Conservation (phyloP, 2,888 invertebrate genomes). For the Drosophila fulvimacula region DNA sequence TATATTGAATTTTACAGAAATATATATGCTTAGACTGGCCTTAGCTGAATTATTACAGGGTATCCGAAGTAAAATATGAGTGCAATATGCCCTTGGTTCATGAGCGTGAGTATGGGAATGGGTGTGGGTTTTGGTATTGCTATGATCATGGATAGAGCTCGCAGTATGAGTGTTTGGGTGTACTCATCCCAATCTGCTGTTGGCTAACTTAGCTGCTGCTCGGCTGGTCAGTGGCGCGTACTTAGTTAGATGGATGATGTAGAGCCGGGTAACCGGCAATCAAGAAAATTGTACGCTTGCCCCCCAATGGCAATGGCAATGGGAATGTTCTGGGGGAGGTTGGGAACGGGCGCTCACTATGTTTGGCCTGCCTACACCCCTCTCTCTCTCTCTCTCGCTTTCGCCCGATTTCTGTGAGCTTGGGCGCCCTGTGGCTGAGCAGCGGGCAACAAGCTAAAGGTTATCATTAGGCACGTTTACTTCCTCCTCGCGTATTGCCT, state of each 20-base stretch:
- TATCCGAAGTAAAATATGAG: constrained; percentile 37
- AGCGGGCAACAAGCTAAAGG: constrained; percentile 68
- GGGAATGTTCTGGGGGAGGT: constrained; percentile 8
- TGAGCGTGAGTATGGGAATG: constrained; percentile 2
- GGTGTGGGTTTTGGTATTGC: constrained; percentile 1
- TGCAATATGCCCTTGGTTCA: constrained; percentile 40
- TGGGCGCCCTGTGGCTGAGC: constrained; percentile 44
- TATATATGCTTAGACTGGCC: neutral
- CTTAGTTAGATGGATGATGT: constrained; percentile 71
- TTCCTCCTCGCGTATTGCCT: constrained; percentile 67
- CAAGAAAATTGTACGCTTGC: constrained; percentile 72
- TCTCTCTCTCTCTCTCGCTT: neutral
- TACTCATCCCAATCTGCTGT: constrained; percentile 45
- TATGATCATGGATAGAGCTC: constrained; percentile 3
- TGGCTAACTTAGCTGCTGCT: constrained; percentile 16
- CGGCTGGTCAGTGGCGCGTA: constrained; percentile 75
- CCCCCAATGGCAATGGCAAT: constrained; percentile 28
- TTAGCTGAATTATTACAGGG: neutral
- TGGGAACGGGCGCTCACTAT: constrained; percentile 1
- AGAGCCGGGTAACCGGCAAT: constrained; percentile 66
- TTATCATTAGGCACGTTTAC: constrained; percentile 80
- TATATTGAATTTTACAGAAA: neutral
- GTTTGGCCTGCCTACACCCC: constrained; percentile 16
- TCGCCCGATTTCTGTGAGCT: constrained; percentile 8
- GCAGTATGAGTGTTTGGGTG: constrained; percentile 10